Percentiles rank a stretch among this genome's conserved stretches.
These are phyloP conservation scores for Anabas testudineus DNA, from an alignment of 2,797 vertebrate genomes.

Conservation along the genomic window DNA sequence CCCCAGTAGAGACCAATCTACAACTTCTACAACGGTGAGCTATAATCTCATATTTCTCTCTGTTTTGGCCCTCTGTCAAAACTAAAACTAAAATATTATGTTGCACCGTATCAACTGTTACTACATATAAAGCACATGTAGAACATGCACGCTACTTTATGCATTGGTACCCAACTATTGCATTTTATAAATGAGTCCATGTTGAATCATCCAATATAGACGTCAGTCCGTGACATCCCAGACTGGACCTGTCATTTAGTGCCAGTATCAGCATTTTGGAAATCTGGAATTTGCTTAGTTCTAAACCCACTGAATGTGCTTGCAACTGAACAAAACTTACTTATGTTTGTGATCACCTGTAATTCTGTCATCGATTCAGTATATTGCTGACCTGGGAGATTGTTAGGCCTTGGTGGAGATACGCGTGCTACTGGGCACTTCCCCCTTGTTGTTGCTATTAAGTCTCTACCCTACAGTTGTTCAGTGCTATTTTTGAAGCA, in stretches of 20 bases:
- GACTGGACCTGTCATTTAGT: neutral
- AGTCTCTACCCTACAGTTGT: conserved; percentile 48
- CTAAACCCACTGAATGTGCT: neutral
- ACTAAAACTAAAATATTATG: too few relatives aligned
- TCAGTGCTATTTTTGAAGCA: conserved; percentile 74
- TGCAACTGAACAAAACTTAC: neutral
- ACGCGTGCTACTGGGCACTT: conserved; percentile 17
- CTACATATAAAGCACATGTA: too few relatives aligned
- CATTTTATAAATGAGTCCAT: neutral
- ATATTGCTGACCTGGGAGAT: conserved; percentile 2
- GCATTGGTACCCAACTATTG: neutral
- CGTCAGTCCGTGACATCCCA: neutral
- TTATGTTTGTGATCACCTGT: neutral
- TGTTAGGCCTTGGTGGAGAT: conserved; percentile 9
- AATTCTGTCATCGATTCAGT: too few relatives aligned
- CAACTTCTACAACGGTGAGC: too few relatives aligned
- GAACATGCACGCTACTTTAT: neutral
- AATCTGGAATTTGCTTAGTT: neutral
- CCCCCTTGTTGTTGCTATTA: conserved; percentile 48
- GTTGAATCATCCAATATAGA: neutral
- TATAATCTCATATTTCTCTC: too few relatives aligned
- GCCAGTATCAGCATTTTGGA: neutral
- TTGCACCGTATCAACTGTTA: too few relatives aligned
- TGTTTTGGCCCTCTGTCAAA: too few relatives aligned
- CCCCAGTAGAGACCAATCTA: too few relatives aligned